phyloP scores from a whole-genome alignment of 2,888 invertebrate genomes.

The Liodrosophila aerea region DNA sequence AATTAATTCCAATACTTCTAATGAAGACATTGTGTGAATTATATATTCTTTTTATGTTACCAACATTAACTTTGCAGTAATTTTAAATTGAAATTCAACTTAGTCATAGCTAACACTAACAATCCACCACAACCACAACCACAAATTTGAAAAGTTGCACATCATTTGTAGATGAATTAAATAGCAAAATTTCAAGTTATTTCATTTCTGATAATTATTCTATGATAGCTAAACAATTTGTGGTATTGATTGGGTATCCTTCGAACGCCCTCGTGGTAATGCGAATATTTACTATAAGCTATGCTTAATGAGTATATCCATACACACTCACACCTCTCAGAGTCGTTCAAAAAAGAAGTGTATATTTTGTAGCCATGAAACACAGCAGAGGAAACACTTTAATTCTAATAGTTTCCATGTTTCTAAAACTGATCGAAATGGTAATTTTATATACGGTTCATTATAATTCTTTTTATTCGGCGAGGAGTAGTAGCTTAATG shows the following conservation, averaged over 20 bases:
- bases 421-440: constrained; percentile 48
- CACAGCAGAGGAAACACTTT: background rate
- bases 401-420: constrained; percentile 21
- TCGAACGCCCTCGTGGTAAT: constrained; percentile 9
- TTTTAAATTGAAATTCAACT: constrained; percentile 6
- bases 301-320: constrained; percentile 46
- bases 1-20: too few species aligned
- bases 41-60: too few species aligned
- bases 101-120: background rate
- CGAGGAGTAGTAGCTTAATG: too few species aligned
- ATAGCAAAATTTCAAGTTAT: constrained; percentile 20
- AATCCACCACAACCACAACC: constrained; percentile 12
- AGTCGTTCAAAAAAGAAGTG: background rate
- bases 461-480: too few species aligned
- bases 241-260: constrained; percentile 20
- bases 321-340: constrained; percentile 11
- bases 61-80: background rate
- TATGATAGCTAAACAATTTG: constrained; percentile 30
- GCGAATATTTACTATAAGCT: constrained; percentile 39
- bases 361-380: background rate
- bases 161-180: constrained; percentile 17
- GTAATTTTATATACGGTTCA: too few species aligned
- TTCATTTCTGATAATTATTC: constrained; percentile 44
- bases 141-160: constrained; percentile 23
- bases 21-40: too few species aligned